Evolutionary conservation across 2,113 vertebrate species (phyloP).

Genomic region (Emydocephalus ijimae): DNA sequence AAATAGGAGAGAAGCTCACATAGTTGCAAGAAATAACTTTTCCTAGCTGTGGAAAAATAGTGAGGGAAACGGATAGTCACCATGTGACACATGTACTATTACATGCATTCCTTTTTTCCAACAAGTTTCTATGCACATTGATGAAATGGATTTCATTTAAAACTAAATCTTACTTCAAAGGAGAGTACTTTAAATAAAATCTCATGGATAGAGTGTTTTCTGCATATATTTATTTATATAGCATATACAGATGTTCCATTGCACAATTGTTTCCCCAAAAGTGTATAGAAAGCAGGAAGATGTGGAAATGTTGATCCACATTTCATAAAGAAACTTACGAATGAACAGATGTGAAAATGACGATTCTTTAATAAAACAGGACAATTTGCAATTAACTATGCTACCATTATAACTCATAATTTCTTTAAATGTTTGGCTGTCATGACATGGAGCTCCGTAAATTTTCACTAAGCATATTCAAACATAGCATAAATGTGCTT

Average conservation of each 20-base stretch:
- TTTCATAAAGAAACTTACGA: neutral
- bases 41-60: neutral
- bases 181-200: neutral
- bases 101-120: neutral
- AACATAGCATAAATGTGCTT: constrained; percentile 44
- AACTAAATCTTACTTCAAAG: neutral
- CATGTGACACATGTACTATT: neutral
- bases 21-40: neutral
- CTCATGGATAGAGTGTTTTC: neutral
- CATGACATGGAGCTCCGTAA: constrained; percentile 33
- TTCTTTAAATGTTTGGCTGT: constrained; percentile 1
- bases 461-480: constrained; percentile 35
- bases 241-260: neutral
- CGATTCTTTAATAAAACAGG: neutral
- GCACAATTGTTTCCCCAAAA: neutral
- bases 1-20: neutral
- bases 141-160: neutral
- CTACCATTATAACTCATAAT: neutral
- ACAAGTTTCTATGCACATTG: neutral
- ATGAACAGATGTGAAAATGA: neutral
- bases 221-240: neutral
- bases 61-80: neutral
- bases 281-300: neutral
- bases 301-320: neutral
- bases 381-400: neutral